Evolutionary conservation across 35 echinoderm and acorn worm genomes (phyloP), one percentile per base, ranked within the genome.

Genomic region (Stichopus chloronotus): DNA sequence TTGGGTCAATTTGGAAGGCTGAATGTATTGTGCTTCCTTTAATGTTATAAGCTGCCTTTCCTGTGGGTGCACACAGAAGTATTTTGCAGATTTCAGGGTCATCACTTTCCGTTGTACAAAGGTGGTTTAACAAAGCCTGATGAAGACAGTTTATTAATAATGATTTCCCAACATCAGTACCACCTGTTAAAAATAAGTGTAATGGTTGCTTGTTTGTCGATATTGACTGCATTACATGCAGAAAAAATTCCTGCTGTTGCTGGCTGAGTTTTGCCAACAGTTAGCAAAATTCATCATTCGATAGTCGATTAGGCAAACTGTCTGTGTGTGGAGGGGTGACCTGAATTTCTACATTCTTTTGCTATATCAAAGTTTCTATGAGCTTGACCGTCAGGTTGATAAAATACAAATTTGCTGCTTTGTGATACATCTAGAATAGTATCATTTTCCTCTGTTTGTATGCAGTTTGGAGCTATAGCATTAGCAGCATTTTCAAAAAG

Each of bases 81-180:
- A 92, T 61, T 72, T 8, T 30, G 9, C 12, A 65, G 9, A 71
- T 58, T 25, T 92, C 80, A 4, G 91, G 91, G 81, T 92, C 71
- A 5, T 85, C 52, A 19, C 90, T 77, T 58, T 84, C 56, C 59
- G 19, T 25, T 82, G 74, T 52, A 69, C 91, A 58, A 14, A 92
- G 25, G 8, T 25, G 52, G 19, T 52, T 19, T 9, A 24, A 72
- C 81, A 92, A 68, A 14, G 90, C 90, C 54, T 92, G 71, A 55
- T 25, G 81, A n/a, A 92, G 55, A 16, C 69, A 53, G 6, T 6
- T 77, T 19, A 91, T 79, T 5, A 91, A 9, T 16, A 54, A 5
- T 83, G 90, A 92, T 81, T 81, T 92, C 23, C 91, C 78, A 84
- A 81, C 78, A 63, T 79, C 91, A 20, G 91, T 79, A 92, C 91